These are phyloP conservation scores for Drosophila setifemur DNA, from an alignment of 1,140 invertebrate species.

Conservation along the genomic window DNA sequence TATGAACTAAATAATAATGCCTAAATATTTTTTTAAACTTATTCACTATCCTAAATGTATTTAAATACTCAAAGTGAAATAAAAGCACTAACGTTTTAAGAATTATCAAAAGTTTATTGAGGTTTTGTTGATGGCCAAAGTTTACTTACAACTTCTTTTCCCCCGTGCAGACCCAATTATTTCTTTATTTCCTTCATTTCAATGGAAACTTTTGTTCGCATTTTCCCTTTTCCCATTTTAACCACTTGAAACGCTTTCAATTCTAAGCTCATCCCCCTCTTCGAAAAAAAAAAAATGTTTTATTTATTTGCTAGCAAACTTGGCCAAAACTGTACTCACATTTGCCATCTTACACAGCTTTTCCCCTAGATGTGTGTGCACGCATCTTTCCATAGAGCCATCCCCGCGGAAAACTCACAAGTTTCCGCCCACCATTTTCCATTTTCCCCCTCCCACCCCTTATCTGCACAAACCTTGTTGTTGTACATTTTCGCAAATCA, in stretches of 20 bases:
- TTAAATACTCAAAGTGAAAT: too few species aligned
- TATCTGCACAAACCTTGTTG: conserved; percentile 13
- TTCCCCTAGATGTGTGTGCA: neutral
- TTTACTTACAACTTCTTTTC: neutral
- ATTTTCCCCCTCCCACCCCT: neutral
- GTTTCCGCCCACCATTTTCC: conserved; percentile 65
- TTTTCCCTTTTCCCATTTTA: neutral
- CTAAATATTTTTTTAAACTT: too few species aligned
- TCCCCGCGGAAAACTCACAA: conserved; percentile 54
- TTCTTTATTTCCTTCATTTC: neutral
- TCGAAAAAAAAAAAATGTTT: neutral
- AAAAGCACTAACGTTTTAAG: too few species aligned
- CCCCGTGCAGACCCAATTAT: neutral
- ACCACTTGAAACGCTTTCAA: conserved; percentile 12
- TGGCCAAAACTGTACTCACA: conserved; percentile 45
- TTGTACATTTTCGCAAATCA: conserved; percentile 71
- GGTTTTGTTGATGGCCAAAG: too few species aligned
- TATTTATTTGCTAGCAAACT: neutral
- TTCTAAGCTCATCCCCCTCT: conserved; percentile 5
- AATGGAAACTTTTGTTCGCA: conserved; percentile 5
- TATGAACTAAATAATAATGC: too few species aligned
- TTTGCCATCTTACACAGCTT: conserved; percentile 1
- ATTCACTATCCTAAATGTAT: too few species aligned
- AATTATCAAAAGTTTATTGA: too few species aligned
- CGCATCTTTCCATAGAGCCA: conserved; percentile 1